Conservation (phyloP, 2,113 vertebrate species). For the Cololabis saira region DNA sequence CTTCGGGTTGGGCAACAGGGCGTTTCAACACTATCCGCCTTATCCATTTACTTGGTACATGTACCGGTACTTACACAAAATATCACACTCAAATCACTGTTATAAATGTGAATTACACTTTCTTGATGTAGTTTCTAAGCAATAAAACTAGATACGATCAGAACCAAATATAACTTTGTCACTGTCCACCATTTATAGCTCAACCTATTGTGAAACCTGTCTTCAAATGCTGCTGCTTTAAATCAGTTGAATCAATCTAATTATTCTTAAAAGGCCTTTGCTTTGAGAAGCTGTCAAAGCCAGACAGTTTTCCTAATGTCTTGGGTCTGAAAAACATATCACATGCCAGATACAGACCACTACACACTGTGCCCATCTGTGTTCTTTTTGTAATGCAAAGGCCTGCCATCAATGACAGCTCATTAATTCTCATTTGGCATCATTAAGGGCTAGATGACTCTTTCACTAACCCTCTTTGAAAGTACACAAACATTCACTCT, state of each 20-base stretch:
- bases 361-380: constrained; percentile 10
- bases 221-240: constrained; percentile 61
- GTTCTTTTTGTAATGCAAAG: constrained; percentile 13
- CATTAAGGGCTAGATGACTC: constrained; percentile 9
- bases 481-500: background rate
- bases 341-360: constrained; percentile 76
- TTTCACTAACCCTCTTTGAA: background rate
- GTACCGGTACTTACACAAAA: too few species aligned
- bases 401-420: constrained; percentile 19
- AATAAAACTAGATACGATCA: constrained; percentile 11
- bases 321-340: constrained; percentile 46
- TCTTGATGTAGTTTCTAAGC: constrained; percentile 58
- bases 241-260: constrained; percentile 19
- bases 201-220: constrained; percentile 49
- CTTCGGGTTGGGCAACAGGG: too few species aligned
- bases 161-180: constrained; percentile 22
- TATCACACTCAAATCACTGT: too few species aligned
- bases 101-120: too few species aligned
- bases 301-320: constrained; percentile 60
- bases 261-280: constrained; percentile 10
- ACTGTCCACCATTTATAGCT: constrained; percentile 10
- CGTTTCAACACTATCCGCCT: too few species aligned
- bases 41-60: too few species aligned
- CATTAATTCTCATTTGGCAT: constrained; percentile 11
- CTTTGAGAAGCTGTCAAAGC: constrained; percentile 73